Evolutionary conservation across 2,797 vertebrate genomes (phyloP).

Genomic region (Spondyliosoma cantharus): DNA sequence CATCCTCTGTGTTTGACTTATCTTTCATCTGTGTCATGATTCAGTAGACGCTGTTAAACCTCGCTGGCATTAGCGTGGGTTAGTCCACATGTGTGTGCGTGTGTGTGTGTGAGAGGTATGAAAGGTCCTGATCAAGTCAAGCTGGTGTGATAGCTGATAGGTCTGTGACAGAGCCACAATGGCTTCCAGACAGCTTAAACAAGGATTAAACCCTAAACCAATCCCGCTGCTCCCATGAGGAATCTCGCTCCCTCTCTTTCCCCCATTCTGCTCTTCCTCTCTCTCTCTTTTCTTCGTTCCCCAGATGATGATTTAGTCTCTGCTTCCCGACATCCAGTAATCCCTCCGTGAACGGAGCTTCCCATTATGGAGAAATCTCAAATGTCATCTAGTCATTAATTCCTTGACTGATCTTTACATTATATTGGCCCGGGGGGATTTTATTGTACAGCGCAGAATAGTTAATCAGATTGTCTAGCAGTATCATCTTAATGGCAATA

Average conservation of each 20-base stretch:
- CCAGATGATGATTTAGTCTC: conserved; percentile 66
- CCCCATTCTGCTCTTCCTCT: conserved; percentile 14
- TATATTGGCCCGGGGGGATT: conserved; percentile 37
- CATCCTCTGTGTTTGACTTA: conserved; percentile 55
- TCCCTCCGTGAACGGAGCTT: conserved; percentile 67
- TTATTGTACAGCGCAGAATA: conserved; percentile 26
- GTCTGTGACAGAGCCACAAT: conserved; percentile 69
- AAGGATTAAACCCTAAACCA: conserved; percentile 64
- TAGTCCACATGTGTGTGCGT: conserved; percentile 40
- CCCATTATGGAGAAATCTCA: conserved; percentile 53
- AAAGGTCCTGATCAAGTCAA: conserved; percentile 71
- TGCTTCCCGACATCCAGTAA: conserved; percentile 70
- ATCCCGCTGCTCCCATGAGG: conserved; percentile 55
- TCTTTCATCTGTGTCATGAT: conserved; percentile 63
- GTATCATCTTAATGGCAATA: conserved; percentile 29
- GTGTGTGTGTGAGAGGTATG: conserved; percentile 49
- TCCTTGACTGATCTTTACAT: conserved; percentile 55
- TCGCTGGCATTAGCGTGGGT: conserved; percentile 51
- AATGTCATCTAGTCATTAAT: conserved; percentile 62
- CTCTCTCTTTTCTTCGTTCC: conserved; percentile 40
- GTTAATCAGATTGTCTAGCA: conserved; percentile 33
- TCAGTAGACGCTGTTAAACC: conserved; percentile 61
- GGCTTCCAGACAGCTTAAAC: conserved; percentile 70
- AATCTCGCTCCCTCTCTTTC: conserved; percentile 39
- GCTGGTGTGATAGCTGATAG: conserved; percentile 73